Conservation (phyloP, 2,797 vertebrate species). For the Salmo trutta region DNA sequence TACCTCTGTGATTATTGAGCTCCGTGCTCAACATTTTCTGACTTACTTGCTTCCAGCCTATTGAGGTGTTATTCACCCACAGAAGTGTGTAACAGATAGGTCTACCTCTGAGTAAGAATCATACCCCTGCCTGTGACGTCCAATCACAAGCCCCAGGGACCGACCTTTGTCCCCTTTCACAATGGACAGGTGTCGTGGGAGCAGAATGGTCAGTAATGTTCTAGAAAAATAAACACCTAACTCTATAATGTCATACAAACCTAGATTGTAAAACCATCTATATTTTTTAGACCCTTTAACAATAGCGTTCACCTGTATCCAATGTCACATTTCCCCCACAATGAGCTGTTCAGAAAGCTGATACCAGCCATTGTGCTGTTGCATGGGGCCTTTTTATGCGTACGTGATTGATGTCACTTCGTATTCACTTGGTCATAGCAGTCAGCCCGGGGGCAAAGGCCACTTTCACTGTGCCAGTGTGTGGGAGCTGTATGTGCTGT, state of each 20-base stretch:
- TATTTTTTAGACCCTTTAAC: neutral
- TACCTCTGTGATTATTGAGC: too few relatives aligned
- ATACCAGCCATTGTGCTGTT: neutral
- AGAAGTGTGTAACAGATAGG: slow-evolving; percentile 1
- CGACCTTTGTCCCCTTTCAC: neutral
- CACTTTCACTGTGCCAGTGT: neutral
- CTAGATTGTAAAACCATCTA: neutral
- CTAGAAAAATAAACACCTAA: neutral
- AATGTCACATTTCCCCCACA: neutral
- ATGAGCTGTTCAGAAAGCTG: slow-evolving; percentile 5
- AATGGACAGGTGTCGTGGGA: neutral
- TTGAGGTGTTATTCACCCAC: neutral
- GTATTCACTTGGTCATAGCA: neutral
- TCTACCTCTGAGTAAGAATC: neutral
- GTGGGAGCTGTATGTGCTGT: slow-evolving; percentile 23
- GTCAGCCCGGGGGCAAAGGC: slow-evolving; percentile 44
- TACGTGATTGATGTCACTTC: slow-evolving; percentile 12
- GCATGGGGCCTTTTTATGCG: neutral
- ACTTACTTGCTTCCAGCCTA: neutral
- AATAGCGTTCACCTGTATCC: neutral
- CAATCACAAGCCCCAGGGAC: neutral
- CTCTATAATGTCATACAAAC: neutral
- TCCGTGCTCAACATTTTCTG: neutral
- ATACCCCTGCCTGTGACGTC: neutral
- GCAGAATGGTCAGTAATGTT: neutral